A percentile compares a stretch with the other conserved stretches of the same genome.
Evolutionary conservation across 2,888 invertebrate genomes (phyloP).

Genomic region (Scaptomyza tumidula): DNA sequence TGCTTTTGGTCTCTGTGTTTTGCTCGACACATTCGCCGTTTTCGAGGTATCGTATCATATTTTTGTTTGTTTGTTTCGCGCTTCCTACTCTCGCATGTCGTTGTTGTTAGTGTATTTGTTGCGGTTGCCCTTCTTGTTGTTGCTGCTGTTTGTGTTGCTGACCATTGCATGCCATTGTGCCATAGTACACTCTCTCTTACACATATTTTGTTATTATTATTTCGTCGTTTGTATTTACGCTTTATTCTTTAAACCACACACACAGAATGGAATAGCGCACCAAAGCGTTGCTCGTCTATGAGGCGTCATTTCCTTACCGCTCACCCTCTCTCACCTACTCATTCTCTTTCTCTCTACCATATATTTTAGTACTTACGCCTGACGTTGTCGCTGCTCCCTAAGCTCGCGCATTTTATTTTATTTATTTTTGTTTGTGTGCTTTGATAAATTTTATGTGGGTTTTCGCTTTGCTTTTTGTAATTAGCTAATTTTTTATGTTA

Average conservation of each 20-base stretch:
- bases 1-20: conserved; percentile 51
- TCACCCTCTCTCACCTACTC: neutral
- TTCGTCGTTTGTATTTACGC: conserved; percentile 15
- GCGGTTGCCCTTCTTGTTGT: conserved; percentile 5
- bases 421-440: conserved; percentile 26
- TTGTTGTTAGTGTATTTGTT: conserved; percentile 11
- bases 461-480: conserved; percentile 15
- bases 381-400: conserved; percentile 29
- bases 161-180: conserved; percentile 21
- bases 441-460: conserved; percentile 24
- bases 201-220: conserved; percentile 11
- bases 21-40: conserved; percentile 57
- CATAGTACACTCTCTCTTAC: conserved; percentile 14
- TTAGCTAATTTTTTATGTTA: conserved; percentile 7
- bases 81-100: conserved; percentile 20
- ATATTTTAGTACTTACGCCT: conserved; percentile 53
- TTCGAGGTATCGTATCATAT: conserved; percentile 29
- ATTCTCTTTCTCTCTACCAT: neutral
- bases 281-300: conserved; percentile 22
- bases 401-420: conserved; percentile 57
- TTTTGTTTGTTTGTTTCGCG: conserved; percentile 32
- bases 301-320: conserved; percentile 7
- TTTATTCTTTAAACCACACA: conserved; percentile 17
- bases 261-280: conserved; percentile 16
- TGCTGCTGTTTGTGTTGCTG: neutral